phyloP scores from a whole-genome alignment of 2,888 invertebrate genomes.

The Phortica okadai region DNA sequence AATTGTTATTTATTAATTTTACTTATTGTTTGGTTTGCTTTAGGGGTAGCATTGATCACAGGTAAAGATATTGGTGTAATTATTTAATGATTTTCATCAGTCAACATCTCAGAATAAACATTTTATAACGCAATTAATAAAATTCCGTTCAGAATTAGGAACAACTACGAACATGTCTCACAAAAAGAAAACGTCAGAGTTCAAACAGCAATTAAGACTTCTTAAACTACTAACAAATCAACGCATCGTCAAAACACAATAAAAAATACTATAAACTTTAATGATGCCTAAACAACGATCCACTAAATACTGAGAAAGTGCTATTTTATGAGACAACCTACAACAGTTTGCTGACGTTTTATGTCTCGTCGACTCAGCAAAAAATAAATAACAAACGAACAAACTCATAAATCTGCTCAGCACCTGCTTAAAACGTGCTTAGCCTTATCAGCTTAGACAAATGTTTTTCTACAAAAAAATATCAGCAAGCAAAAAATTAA shows the following conservation, averaged over 20 bases:
- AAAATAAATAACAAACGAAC: background rate
- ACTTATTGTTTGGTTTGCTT: too few relatives aligned
- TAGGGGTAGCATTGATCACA: too few relatives aligned
- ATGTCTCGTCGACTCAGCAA: background rate
- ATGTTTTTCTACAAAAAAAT: background rate
- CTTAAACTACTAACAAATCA: background rate
- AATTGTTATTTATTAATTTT: too few relatives aligned
- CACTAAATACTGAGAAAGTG: background rate
- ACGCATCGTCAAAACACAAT: background rate
- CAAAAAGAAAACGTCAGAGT: too few relatives aligned
- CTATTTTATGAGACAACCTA: background rate
- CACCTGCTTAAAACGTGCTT: conserved; percentile 3
- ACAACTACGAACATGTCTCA: too few relatives aligned
- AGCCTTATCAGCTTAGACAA: conserved; percentile 2
- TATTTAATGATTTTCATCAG: too few relatives aligned
- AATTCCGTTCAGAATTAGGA: too few relatives aligned
- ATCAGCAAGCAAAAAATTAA: conserved; percentile 11
- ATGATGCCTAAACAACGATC: background rate
- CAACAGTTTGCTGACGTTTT: background rate
- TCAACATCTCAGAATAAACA: too few relatives aligned
- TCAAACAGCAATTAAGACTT: background rate
- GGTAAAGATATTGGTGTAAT: too few relatives aligned
- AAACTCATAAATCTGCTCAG: conserved; percentile 4
- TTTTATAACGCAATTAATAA: too few relatives aligned
- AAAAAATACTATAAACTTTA: background rate